Percentiles rank a stretch among this genome's conserved stretches.
Evolutionary conservation across 1,140 invertebrate species (phyloP).

Genomic region (Eubasilissa regina): DNA sequence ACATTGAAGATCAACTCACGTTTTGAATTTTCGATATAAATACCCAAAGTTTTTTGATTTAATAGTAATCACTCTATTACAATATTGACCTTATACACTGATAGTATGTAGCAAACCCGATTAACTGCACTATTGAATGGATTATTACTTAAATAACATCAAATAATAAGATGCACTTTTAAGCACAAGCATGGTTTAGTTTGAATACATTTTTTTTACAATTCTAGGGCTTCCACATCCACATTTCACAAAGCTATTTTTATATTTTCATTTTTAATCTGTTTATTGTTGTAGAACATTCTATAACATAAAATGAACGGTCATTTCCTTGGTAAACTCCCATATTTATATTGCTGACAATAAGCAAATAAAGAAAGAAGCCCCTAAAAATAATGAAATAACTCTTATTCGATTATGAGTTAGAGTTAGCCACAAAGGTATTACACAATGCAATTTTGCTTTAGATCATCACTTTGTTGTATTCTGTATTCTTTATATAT

Average conservation of each 20-base stretch:
- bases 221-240: conserved; percentile 14
- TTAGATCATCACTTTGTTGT: neutral
- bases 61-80: neutral
- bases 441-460: neutral
- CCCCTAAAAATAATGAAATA: too few relatives aligned
- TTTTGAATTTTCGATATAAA: too few relatives aligned
- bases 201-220: conserved; percentile 22
- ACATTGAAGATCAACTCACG: too few relatives aligned
- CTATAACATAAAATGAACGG: too few relatives aligned
- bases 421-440: neutral
- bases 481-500: neutral
- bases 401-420: too few relatives aligned
- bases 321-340: too few relatives aligned
- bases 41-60: too few relatives aligned
- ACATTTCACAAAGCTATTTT: conserved; percentile 17
- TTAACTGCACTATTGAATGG: conserved; percentile 27
- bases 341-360: too few relatives aligned
- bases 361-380: too few relatives aligned
- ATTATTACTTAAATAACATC: conserved; percentile 9
- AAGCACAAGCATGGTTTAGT: conserved; percentile 36
- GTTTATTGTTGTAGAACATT: neutral
- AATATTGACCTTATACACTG: conserved; percentile 31
- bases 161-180: conserved; percentile 20
- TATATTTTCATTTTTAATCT: neutral
- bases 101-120: conserved; percentile 26